These are phyloP conservation scores for Hirtodrosophila trivittata DNA, from an alignment of 2,888 invertebrate species.

Conservation along the genomic window DNA sequence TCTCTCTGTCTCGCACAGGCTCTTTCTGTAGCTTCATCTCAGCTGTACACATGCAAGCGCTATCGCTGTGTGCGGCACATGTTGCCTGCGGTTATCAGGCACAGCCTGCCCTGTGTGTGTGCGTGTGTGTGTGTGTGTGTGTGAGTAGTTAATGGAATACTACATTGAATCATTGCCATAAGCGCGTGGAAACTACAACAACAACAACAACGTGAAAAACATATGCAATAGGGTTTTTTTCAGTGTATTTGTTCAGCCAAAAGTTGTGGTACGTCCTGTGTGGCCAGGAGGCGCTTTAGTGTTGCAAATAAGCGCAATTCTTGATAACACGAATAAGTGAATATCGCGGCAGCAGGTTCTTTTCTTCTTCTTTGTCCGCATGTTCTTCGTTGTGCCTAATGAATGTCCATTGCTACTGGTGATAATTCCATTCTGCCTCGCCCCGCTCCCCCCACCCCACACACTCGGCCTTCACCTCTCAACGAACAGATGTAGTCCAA, in stretches of 20 bases:
- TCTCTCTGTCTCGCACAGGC: slow-evolving; percentile 4
- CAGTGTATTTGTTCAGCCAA: slow-evolving; percentile 5
- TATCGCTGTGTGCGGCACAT: slow-evolving; percentile 40
- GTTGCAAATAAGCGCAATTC: slow-evolving; percentile 31
- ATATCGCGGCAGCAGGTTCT: slow-evolving; percentile 19
- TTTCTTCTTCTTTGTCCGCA: not conserved
- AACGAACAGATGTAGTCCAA: not conserved
- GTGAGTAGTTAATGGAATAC: slow-evolving; percentile 51
- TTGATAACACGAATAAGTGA: slow-evolving; percentile 8
- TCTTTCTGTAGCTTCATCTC: not conserved
- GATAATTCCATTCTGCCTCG: slow-evolving; percentile 35
- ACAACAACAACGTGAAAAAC: slow-evolving; percentile 6
- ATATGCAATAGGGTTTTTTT: not conserved
- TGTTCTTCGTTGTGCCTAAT: slow-evolving; percentile 15
- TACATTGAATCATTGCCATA: slow-evolving; percentile 44
- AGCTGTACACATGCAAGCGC: slow-evolving; percentile 6
- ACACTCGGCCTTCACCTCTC: not conserved
- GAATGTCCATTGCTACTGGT: slow-evolving; percentile 61
- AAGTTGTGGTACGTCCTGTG: slow-evolving; percentile 2
- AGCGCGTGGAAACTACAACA: slow-evolving; percentile 26
- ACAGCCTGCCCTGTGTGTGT: slow-evolving; percentile 24
- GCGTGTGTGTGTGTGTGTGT: slow-evolving; percentile 15
- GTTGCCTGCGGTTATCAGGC: slow-evolving; percentile 56
- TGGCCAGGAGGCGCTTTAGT: slow-evolving; percentile 3
- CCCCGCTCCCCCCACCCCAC: not conserved